Percentiles rank a stretch among this genome's conserved stretches.
Conservation (phyloP, 2,797 vertebrate species). For the Sebastes jordani region DNA sequence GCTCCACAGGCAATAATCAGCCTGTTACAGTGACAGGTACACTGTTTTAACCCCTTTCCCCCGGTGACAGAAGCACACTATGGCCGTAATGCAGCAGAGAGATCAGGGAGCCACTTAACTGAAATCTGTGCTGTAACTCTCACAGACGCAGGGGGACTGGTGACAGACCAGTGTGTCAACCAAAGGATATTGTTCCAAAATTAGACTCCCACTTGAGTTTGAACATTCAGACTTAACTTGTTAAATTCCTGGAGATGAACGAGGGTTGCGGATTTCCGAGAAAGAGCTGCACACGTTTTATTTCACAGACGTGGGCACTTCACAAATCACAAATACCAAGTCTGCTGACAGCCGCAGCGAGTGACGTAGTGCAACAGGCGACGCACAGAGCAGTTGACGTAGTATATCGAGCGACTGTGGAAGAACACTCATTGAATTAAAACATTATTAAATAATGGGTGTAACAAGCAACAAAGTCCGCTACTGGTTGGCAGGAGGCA, state of each 20-base stretch:
- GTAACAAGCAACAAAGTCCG: too few relatives aligned
- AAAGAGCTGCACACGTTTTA: neutral
- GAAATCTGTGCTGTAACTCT: constrained; percentile 32
- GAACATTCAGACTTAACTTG: neutral
- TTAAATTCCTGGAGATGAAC: neutral
- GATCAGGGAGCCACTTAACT: constrained; percentile 47
- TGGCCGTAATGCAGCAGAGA: constrained; percentile 25
- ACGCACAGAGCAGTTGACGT: too few relatives aligned
- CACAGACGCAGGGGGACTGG: neutral
- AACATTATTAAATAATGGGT: too few relatives aligned
- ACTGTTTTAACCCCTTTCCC: constrained; percentile 54
- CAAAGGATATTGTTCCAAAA: neutral
- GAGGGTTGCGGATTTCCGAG: neutral
- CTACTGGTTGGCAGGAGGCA: too few relatives aligned
- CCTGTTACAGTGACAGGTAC: constrained; percentile 79
- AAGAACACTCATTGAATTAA: too few relatives aligned
- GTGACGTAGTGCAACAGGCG: too few relatives aligned
- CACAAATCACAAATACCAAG: too few relatives aligned
- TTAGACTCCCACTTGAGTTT: neutral
- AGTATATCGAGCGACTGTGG: too few relatives aligned
- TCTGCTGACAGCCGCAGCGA: too few relatives aligned
- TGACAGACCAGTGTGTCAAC: constrained; percentile 10
- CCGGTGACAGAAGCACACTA: constrained; percentile 33
- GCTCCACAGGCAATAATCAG: constrained; percentile 75
- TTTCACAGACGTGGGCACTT: neutral